These are phyloP conservation scores for Eulimnadia texana DNA, from an alignment of 1,140 invertebrate genomes.

Conservation along the genomic window DNA sequence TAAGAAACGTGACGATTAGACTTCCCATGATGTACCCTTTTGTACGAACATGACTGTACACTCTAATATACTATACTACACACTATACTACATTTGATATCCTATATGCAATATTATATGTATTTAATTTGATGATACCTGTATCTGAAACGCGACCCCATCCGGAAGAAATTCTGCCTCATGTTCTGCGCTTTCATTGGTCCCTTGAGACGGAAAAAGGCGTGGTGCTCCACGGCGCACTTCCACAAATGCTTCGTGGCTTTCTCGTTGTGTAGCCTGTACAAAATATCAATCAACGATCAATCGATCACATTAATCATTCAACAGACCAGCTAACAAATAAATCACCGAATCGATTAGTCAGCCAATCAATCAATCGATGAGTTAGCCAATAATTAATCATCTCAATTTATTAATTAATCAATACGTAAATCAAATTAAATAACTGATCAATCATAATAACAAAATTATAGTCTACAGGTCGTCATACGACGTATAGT, in stretches of 20 bases:
- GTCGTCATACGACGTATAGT: too few relatives aligned
- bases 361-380: too few relatives aligned
- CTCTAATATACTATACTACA: background rate
- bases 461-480: too few relatives aligned
- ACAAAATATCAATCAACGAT: slow-evolving; percentile 19
- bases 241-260: slow-evolving; percentile 99
- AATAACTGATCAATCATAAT: too few relatives aligned
- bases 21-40: too few relatives aligned
- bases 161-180: slow-evolving; percentile 88
- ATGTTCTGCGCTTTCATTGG: slow-evolving; percentile 76
- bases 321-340: too few relatives aligned
- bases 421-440: slow-evolving; percentile 1
- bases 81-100: background rate
- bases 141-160: slow-evolving; percentile 91
- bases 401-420: slow-evolving; percentile 8
- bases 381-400: slow-evolving; percentile 5
- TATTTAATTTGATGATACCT: slow-evolving; percentile 35
- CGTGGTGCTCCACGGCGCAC: slow-evolving; percentile 96
- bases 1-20: too few relatives aligned
- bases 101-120: background rate
- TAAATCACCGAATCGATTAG: too few relatives aligned
- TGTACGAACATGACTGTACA: too few relatives aligned
- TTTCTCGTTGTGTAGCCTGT: slow-evolving; percentile 79
- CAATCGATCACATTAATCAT: slow-evolving; percentile 7
- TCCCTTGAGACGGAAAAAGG: slow-evolving; percentile 88